A percentile compares a stretch with the other conserved stretches of the same genome.
Conservation (phyloP, 1,140 invertebrate genomes). For the Caenorhabditis remanei region DNA sequence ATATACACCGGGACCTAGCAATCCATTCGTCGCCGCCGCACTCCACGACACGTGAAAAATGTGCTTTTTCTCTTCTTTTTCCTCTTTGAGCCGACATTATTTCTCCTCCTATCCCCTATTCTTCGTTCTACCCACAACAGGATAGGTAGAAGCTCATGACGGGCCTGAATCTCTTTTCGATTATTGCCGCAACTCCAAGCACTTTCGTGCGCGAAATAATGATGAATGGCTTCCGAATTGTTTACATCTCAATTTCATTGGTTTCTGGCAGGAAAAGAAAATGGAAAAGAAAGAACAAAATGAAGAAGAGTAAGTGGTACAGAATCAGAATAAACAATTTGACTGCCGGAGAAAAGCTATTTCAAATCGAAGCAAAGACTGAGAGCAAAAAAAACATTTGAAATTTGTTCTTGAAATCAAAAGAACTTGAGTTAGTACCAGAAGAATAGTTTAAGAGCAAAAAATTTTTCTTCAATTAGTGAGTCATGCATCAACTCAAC, state of each 20-base stretch:
- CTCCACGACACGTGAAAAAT: constrained; percentile 35
- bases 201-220: constrained; percentile 47
- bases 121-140: neutral
- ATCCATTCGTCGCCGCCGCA: neutral
- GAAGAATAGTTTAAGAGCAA: too few species aligned
- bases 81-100: constrained; percentile 18
- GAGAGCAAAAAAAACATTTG: too few species aligned
- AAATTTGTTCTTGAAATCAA: too few species aligned
- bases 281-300: neutral
- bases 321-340: constrained; percentile 7
- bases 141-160: constrained; percentile 6
- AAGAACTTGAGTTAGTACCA: too few species aligned
- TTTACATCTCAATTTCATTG: constrained; percentile 38
- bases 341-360: neutral
- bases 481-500: too few species aligned
- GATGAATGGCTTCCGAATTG: constrained; percentile 47
- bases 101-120: neutral
- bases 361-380: neutral
- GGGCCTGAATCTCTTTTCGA: neutral
- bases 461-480: too few species aligned
- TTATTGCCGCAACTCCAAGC: constrained; percentile 24
- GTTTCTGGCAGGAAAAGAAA: neutral
- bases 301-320: neutral
- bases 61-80: constrained; percentile 13
- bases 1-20: constrained; percentile 38